Conservation (phyloP, 2,113 vertebrate genomes). For the Rhipidura dahli region DNA sequence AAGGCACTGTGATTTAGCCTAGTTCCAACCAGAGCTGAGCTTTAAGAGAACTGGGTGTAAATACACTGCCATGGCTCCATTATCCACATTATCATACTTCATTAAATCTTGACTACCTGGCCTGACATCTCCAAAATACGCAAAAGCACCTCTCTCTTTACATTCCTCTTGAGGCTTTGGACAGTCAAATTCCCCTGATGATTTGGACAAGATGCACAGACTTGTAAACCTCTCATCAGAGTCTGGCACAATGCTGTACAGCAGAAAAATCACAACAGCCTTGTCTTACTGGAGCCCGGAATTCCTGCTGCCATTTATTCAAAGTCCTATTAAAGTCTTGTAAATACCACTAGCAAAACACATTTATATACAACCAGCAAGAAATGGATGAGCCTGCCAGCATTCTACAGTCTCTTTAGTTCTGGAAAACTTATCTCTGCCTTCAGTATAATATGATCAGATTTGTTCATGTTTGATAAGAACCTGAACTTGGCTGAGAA, state of each 20-base stretch:
- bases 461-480: background rate
- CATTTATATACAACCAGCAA: background rate
- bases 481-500: background rate
- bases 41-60: background rate
- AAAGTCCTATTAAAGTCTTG: background rate
- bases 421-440: background rate
- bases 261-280: background rate
- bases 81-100: background rate
- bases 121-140: background rate
- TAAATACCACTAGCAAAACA: background rate
- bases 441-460: background rate
- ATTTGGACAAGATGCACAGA: background rate
- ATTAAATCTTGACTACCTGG: background rate
- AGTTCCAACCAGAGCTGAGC: background rate
- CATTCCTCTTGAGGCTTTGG: background rate
- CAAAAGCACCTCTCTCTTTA: background rate
- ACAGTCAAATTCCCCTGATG: background rate
- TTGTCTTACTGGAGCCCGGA: background rate
- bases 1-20: background rate
- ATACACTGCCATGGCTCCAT: background rate
- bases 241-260: background rate
- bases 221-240: background rate
- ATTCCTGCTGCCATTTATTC: background rate
- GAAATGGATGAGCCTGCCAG: background rate
- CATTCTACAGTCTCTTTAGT: background rate